phyloP scores from a whole-genome alignment of 2,113 vertebrate species.

The Neoarius graeffei region DNA sequence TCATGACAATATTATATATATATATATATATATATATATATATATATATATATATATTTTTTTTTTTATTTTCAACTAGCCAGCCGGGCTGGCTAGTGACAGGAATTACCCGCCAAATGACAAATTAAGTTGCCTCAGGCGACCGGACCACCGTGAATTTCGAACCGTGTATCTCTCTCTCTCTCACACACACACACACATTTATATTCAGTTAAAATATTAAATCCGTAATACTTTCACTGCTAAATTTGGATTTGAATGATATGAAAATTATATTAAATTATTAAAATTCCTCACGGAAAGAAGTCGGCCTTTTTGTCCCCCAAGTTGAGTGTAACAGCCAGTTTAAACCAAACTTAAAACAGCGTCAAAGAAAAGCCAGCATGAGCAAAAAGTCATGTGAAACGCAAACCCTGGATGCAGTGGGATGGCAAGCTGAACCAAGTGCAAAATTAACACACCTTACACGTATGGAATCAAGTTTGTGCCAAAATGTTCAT shows the following conservation, averaged over 20 bases:
- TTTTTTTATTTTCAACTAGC: no score
- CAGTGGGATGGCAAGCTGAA: neutral
- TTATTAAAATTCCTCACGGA: neutral
- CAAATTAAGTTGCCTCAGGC: no score
- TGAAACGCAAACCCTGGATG: neutral
- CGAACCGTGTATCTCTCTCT: no score
- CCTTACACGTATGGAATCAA: no score
- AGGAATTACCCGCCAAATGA: no score
- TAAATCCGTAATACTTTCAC: neutral
- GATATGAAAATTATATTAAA: conserved; percentile 1
- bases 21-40: no score
- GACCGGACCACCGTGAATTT: no score
- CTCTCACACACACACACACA: no score
- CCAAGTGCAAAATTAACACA: neutral
- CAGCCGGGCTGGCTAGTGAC: no score
- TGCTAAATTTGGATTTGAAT: conserved; percentile 6
- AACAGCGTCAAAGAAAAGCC: neutral
- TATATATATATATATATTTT: no score
- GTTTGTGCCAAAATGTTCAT: no score
- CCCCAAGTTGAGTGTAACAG: neutral
- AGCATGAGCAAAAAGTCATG: neutral
- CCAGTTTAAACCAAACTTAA: neutral
- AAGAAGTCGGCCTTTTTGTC: neutral
- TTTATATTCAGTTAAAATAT: neutral
- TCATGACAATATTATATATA: no score